A percentile compares a stretch with the other conserved stretches of the same genome.
These are phyloP conservation scores for Yasuhikotakia modesta DNA, from an alignment of 2,797 vertebrate species.

Conservation along the genomic window DNA sequence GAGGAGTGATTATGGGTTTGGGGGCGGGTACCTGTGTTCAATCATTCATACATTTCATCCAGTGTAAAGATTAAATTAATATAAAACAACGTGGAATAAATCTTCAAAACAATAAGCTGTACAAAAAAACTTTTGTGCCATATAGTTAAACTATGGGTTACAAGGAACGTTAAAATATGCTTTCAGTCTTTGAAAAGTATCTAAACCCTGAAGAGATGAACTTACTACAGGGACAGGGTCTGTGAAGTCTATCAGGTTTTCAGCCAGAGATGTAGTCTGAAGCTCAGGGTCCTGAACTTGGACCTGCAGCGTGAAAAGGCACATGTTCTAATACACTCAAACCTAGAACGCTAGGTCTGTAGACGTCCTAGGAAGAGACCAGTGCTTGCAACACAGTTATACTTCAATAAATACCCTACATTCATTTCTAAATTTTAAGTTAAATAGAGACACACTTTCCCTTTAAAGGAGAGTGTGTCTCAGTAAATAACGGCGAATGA, in stretches of 20 bases:
- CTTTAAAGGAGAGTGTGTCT: background rate
- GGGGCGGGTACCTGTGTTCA: constrained; percentile 76
- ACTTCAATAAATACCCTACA: too few species aligned
- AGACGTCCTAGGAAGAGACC: too few species aligned
- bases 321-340: constrained; percentile 6
- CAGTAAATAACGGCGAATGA: constrained; percentile 6
- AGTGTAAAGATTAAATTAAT: too few species aligned
- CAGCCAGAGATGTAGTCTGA: constrained; percentile 73
- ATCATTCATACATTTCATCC: constrained; percentile 44
- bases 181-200: background rate
- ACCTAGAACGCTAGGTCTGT: too few species aligned
- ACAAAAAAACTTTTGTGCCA: background rate
- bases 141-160: background rate
- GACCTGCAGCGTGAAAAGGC: constrained; percentile 65
- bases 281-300: constrained; percentile 81
- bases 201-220: constrained; percentile 3
- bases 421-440: too few species aligned
- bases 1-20: constrained; percentile 81
- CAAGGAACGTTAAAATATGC: background rate
- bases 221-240: constrained; percentile 82
- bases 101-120: too few species aligned
- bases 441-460: too few species aligned
- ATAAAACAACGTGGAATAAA: too few species aligned
- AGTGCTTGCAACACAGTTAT: too few species aligned
- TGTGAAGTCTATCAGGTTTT: constrained; percentile 93